These are phyloP conservation scores for Chascanopsetta lugubris DNA, from an alignment of 2,113 vertebrate species.

Conservation along the genomic window DNA sequence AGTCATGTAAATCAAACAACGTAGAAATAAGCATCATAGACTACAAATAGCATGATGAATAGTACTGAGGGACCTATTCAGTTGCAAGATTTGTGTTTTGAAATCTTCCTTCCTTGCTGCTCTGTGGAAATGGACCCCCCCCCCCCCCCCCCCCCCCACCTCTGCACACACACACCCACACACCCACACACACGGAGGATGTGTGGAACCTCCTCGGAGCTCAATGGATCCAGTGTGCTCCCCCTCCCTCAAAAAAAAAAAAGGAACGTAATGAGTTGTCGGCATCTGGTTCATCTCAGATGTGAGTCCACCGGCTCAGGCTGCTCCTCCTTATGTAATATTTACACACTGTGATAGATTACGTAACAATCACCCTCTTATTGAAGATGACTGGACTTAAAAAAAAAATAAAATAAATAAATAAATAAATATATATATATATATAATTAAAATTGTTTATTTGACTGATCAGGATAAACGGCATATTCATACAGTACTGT, in stretches of 20 bases:
- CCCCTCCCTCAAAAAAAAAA: too few species aligned
- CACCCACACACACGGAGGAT: constrained; percentile 24
- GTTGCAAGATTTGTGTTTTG: constrained; percentile 10
- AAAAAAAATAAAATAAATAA: too few species aligned
- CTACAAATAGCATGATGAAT: not conserved
- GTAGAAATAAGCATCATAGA: too few species aligned
- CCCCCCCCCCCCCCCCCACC: too few species aligned
- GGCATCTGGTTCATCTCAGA: constrained; percentile 66
- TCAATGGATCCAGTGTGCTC: constrained; percentile 58
- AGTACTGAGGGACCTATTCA: constrained; percentile 13
- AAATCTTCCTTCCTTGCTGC: constrained; percentile 26
- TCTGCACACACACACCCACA: constrained; percentile 26
- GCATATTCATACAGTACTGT: not conserved
- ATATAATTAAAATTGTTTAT: too few species aligned
- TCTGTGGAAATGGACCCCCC: constrained; percentile 20
- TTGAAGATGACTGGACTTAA: not conserved
- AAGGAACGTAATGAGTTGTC: constrained; percentile 26
- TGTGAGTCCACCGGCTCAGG: constrained; percentile 36
- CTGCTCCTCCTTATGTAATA: constrained; percentile 55
- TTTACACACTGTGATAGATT: constrained; percentile 46
- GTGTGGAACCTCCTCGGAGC: constrained; percentile 16
- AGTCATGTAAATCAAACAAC: too few species aligned
- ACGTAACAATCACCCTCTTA: constrained; percentile 45
- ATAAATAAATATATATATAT: too few species aligned
- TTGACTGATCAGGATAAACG: too few species aligned